Percentiles rank a stretch among this genome's conserved stretches.
phyloP scores from a whole-genome alignment of 1,140 invertebrate species.

The Psix sp. region DNA sequence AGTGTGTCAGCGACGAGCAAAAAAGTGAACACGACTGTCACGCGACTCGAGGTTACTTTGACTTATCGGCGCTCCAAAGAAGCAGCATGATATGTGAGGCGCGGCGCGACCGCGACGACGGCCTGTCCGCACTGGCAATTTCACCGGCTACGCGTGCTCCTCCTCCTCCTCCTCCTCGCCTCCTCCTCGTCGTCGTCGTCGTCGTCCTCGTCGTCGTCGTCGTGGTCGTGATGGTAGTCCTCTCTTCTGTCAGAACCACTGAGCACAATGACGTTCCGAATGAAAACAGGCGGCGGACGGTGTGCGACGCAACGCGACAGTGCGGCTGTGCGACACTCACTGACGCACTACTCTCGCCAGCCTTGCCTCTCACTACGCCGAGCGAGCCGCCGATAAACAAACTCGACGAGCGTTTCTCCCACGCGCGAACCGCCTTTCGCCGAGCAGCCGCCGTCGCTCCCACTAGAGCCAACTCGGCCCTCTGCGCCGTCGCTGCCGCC shows the following conservation, averaged over 20 bases:
- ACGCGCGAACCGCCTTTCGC: conserved; percentile 53
- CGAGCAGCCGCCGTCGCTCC: conserved; percentile 17
- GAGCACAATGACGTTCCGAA: no score
- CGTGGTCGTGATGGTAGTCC: no score
- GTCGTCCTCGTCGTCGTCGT: no score
- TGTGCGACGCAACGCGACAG: conserved; percentile 58
- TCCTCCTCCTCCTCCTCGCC: no score
- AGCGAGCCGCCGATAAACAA: conserved; percentile 77
- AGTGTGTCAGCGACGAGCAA: conserved; percentile 23
- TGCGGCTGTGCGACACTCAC: conserved; percentile 72
- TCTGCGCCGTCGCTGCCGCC: conserved; percentile 14
- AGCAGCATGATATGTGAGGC: conserved; percentile 31
- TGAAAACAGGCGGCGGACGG: no score
- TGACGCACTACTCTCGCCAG: conserved; percentile 28
- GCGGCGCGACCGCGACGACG: conserved; percentile 18
- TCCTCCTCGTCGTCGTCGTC: no score
- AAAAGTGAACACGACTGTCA: conserved; percentile 1
- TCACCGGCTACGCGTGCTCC: conserved; percentile 17
- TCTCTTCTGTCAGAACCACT: no score
- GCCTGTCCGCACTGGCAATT: conserved; percentile 22
- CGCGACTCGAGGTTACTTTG: conserved; percentile 6
- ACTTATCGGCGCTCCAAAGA: conserved; percentile 15
- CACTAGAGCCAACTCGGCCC: conserved; percentile 20
- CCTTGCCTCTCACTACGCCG: conserved; percentile 69
- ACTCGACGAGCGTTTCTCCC: conserved; percentile 66